A percentile compares a stretch with the other conserved stretches of the same genome.
phyloP scores from a whole-genome alignment of 2,888 invertebrate species.

The Plebejus argus region DNA sequence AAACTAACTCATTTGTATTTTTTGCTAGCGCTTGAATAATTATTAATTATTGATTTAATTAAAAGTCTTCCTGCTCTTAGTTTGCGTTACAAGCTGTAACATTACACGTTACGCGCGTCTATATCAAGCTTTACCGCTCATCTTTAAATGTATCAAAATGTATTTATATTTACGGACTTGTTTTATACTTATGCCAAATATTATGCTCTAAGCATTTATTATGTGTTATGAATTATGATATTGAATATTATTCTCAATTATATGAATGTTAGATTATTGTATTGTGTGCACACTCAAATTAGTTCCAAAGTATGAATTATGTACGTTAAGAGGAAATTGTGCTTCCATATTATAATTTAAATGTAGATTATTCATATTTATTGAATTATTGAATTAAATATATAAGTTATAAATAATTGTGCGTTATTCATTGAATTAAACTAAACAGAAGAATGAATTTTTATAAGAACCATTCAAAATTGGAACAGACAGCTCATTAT shows the following conservation, averaged over 20 bases:
- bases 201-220: constrained; percentile 31
- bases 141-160: background rate
- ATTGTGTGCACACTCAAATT: constrained; percentile 29
- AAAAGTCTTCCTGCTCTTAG: background rate
- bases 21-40: too few species aligned
- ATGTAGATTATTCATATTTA: constrained; percentile 35
- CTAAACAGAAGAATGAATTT: too few species aligned
- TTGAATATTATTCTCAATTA: constrained; percentile 20
- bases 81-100: background rate
- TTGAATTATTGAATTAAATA: constrained; percentile 34
- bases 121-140: background rate
- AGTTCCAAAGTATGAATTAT: constrained; percentile 31
- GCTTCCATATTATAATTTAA: constrained; percentile 38
- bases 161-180: constrained; percentile 26
- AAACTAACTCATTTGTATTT: too few species aligned
- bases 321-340: constrained; percentile 33
- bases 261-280: constrained; percentile 28
- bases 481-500: too few species aligned
- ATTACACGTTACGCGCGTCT: background rate
- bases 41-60: too few species aligned
- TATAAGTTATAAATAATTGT: constrained; percentile 29
- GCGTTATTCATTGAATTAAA: constrained; percentile 5
- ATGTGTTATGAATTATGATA: constrained; percentile 25
- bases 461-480: too few species aligned
- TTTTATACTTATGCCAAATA: constrained; percentile 13